Conservation (phyloP, 2,797 vertebrate species). For the Alca torda region DNA sequence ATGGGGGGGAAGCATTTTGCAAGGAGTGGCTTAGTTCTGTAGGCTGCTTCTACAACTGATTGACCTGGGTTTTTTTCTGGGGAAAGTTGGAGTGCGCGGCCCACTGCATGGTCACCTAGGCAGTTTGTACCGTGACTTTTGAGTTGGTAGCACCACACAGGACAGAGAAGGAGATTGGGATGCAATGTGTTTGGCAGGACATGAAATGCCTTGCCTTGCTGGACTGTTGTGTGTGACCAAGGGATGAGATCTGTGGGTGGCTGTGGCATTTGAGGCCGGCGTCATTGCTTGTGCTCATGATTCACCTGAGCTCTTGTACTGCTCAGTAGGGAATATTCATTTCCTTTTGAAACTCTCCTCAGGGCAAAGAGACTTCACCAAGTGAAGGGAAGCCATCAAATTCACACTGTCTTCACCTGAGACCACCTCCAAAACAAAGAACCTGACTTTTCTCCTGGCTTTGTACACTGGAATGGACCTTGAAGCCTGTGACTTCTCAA, state of each 20-base stretch:
- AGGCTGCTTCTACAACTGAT: neutral
- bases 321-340: slow-evolving; percentile 18
- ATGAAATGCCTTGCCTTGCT: neutral
- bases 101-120: neutral
- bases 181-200: neutral
- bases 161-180: neutral
- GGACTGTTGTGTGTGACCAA: neutral
- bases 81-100: neutral
- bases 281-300: slow-evolving; percentile 32
- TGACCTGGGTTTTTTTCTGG: neutral
- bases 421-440: slow-evolving; percentile 33
- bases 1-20: neutral
- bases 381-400: slow-evolving; percentile 60
- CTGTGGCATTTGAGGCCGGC: slow-evolving; percentile 23
- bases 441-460: slow-evolving; percentile 40
- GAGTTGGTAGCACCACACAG: neutral
- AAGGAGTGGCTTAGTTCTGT: neutral
- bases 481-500: slow-evolving; percentile 54
- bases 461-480: slow-evolving; percentile 75
- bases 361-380: slow-evolving; percentile 67
- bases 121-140: neutral
- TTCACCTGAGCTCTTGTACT: slow-evolving; percentile 31
- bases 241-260: slow-evolving; percentile 50
- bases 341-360: slow-evolving; percentile 41
- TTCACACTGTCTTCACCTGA: slow-evolving; percentile 4